Base-by-base conservation (phyloP, 1,140 invertebrate genomes). In the Zaprionus ornatus region DNA sequence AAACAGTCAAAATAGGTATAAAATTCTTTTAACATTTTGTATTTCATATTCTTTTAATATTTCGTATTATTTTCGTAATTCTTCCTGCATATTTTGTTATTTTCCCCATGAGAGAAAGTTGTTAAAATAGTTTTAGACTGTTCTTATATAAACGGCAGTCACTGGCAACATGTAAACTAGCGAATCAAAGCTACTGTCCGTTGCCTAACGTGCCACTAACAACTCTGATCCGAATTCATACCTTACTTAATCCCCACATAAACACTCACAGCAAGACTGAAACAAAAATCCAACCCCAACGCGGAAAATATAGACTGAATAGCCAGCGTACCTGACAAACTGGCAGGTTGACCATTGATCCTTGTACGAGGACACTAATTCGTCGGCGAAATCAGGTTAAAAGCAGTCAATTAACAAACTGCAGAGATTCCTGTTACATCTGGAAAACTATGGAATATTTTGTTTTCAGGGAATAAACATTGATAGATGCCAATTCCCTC, bases 1-100 rank as follows among this genome's bases (percentile, higher is more conserved):
- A 32, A 66, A 72, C 69, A 72, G 57, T 29, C 45, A 60, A 66
- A 6, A 72, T 23, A 35, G n/a, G 7, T 19, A 27, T 40, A 68
- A 13, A 37, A 50, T 17, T 45, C 6, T 45, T n/a, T 10, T 1
- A 17, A 17, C 1, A 42, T n/a, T 42, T 40, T 40, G 15, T 17
- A 4, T 17, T 2, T 17, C n/a, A 17, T 45, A 17, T 45, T 45
- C 13, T n/a, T 40, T 40, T 40, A 2, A n/a, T 40, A 17, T 2
- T 7, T 42, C 17, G 15, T 32, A 10, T 45, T 45, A n/a, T 17
- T 42, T 42, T 42, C 7, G 15, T 17, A 42, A 2, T 17, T 17
- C 6, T 17, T 17, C n/a, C 2, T 17, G 1, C 7, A 0, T 45
- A 3, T 3, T 17, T 45, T 42, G 6, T 45, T 45, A 17, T 45